Evolutionary conservation across 2,797 vertebrate genomes (phyloP), one percentile per base, ranked within the genome.

Genomic region (Sitta carolinensis): DNA sequence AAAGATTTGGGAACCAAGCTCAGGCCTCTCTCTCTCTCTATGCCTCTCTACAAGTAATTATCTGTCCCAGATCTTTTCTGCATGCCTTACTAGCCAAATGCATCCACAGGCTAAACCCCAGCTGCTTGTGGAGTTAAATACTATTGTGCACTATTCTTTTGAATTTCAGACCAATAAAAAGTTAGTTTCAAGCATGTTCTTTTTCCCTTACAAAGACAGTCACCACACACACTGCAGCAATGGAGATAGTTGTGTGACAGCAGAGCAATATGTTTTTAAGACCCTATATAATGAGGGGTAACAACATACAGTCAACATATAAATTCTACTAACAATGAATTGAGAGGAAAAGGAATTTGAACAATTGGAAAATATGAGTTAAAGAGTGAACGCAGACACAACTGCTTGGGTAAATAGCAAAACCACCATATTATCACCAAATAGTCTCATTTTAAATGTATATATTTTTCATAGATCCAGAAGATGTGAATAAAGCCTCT

Each of bases 81-180:
- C 61, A 61, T 1, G 3, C 13, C 16, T 75, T 76, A 78, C 51
- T 59, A 54, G 47, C 58, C 76, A 90, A 90, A 90, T 25, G 34
- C 42, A 93, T 90, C 55, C 76, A 76, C 64, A 73, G 58, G 77
- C 69, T 86, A 86, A 92, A 91, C 19, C 38, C 45, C 30, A 80
- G 29, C 47, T 84, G 73, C 54, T 73, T 84, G 23, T 2, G 2
- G 36, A 67, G 52, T 47, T 1, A n/a, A 90, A 45, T 52, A 40
- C 36, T 70, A 25, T 57, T 87, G 63, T 55, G 75, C 30, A 52
- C 9, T 32, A 52, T 62, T 89, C 55, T 81, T 88, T 79, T 79
- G 77, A 79, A 90, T 87, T 91, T 86, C 63, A 81, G 40, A 69
- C 51, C 57, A 87, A 93, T 55, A 88, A 90, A 79, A 76, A 40